Percentiles rank a stretch among this genome's conserved stretches.
phyloP scores from a whole-genome alignment of 2,113 vertebrate species.

The Nothocercus julius region DNA sequence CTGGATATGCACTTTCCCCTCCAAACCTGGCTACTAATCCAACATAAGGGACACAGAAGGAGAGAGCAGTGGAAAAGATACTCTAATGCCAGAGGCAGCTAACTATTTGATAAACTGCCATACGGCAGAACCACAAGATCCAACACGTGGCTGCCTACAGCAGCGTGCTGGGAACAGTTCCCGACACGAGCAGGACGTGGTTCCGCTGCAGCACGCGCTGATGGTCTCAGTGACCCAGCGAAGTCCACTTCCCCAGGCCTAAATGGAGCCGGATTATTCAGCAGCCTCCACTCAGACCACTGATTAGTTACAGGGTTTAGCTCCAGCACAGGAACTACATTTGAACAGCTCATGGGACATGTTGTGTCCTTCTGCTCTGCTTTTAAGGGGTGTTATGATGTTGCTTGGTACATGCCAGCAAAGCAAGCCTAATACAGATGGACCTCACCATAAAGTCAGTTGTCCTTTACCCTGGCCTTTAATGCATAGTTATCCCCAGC shows the following conservation, averaged over 20 bases:
- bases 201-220: background rate
- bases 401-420: background rate
- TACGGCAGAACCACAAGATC: background rate
- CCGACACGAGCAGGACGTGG: background rate
- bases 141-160: background rate
- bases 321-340: background rate
- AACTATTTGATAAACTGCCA: background rate
- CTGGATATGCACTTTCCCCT: background rate
- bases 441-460: background rate
- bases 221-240: accelerated
- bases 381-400: accelerated
- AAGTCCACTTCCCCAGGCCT: background rate
- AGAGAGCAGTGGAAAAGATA: background rate
- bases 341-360: background rate
- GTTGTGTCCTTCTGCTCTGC: background rate
- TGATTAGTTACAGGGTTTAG: background rate
- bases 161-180: background rate
- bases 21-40: background rate
- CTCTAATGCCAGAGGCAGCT: background rate
- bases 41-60: background rate
- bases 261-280: background rate
- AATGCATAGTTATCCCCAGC: background rate
- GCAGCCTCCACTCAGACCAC: background rate
- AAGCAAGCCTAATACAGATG: background rate
- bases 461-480: background rate